phyloP scores from a whole-genome alignment of 1,140 invertebrate genomes.

The Drosophila nigromelanica region DNA sequence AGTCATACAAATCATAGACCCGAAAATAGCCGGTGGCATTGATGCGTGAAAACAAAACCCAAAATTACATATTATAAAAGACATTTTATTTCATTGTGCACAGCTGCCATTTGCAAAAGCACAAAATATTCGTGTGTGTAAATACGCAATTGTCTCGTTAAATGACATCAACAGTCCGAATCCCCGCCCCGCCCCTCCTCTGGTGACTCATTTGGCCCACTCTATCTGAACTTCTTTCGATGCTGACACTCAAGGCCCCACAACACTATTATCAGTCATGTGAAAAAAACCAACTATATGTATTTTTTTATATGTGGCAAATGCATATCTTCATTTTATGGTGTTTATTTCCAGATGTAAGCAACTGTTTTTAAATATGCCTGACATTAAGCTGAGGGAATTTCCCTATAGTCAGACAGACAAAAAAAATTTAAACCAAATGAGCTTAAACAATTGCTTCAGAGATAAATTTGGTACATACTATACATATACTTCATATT shows the following conservation, averaged over 20 bases:
- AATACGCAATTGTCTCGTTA: conserved; percentile 44
- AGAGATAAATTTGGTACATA: too few relatives aligned
- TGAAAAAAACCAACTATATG: conserved; percentile 9
- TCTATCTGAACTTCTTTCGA: conserved; percentile 20
- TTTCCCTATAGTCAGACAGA: conserved; percentile 1
- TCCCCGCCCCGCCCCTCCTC: background rate
- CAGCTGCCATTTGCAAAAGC: conserved; percentile 40
- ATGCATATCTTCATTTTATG: conserved; percentile 13
- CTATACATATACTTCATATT: too few relatives aligned
- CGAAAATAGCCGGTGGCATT: conserved; percentile 70
- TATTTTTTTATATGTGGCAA: background rate
- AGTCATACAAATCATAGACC: conserved; percentile 46
- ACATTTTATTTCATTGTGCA: conserved; percentile 62
- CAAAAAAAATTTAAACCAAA: background rate
- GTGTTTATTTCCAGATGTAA: conserved; percentile 5
- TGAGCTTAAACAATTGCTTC: too few relatives aligned
- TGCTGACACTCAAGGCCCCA: conserved; percentile 23
- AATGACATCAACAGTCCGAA: conserved; percentile 31
- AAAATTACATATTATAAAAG: conserved; percentile 73
- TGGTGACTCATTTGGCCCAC: conserved; percentile 27
- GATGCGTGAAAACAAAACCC: conserved; percentile 65
- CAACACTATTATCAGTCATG: conserved; percentile 20
- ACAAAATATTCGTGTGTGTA: conserved; percentile 21
- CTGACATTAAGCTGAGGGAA: conserved; percentile 7
- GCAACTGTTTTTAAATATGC: background rate